Evolutionary conservation across 2,888 invertebrate species (phyloP).

Genomic region (Tetranychus truncatus): DNA sequence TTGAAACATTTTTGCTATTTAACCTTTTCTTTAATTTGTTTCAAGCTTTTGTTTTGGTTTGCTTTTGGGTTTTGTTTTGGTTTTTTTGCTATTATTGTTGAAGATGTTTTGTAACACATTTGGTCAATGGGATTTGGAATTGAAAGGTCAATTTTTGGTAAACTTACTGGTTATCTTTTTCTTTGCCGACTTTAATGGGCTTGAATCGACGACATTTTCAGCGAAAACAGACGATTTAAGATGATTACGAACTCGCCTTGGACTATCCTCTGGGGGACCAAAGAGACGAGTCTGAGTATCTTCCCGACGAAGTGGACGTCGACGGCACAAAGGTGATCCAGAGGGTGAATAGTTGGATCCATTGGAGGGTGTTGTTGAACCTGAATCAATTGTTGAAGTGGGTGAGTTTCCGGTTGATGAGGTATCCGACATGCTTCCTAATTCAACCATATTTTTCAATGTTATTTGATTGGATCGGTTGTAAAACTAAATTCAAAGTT

Average conservation of each 20-base stretch:
- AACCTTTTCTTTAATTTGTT: too few relatives aligned
- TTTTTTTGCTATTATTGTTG: too few relatives aligned
- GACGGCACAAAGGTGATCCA: not conserved
- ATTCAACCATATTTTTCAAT: slow-evolving; percentile 3
- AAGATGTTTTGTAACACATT: too few relatives aligned
- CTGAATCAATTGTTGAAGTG: slow-evolving; percentile 1
- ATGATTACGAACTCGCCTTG: not conserved
- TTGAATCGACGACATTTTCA: not conserved
- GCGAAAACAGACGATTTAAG: slow-evolving; percentile 11
- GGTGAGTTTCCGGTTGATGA: slow-evolving; percentile 5
- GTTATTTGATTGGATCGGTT: not conserved
- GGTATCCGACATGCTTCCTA: not conserved
- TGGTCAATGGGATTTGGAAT: not conserved
- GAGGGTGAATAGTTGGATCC: slow-evolving; percentile 7
- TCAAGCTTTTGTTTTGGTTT: too few relatives aligned
- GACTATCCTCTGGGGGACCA: slow-evolving; percentile 13
- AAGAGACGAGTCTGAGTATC: slow-evolving; percentile 13
- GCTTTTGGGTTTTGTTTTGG: too few relatives aligned
- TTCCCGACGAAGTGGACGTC: slow-evolving; percentile 1
- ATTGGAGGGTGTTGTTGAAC: slow-evolving; percentile 4
- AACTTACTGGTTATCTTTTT: slow-evolving; percentile 5
- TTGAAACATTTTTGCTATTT: too few relatives aligned
- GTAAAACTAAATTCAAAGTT: not conserved
- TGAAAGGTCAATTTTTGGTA: not conserved
- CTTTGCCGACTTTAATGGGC: slow-evolving; percentile 8